Evolutionary conservation across 2,888 invertebrate species (phyloP), one percentile per base, ranked within the genome.

Genomic region (Lithophane socia): DNA sequence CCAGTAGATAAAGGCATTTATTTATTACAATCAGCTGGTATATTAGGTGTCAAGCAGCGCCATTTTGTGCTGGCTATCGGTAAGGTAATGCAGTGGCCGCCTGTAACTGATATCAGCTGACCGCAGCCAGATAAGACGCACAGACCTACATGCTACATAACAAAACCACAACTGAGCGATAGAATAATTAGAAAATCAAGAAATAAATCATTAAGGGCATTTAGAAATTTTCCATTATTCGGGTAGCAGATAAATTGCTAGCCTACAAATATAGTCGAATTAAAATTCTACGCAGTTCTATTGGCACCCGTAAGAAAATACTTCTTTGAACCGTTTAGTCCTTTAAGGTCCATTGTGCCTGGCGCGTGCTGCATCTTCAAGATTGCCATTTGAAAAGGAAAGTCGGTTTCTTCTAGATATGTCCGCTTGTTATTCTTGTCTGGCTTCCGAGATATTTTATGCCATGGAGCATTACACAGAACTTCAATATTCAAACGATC

Each of bases 101-200:
- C 72, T 72, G 91, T 87, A 90, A 90, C 77, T 73, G 86, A 92
- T 92, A 92, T 86, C 86, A 84, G 72, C 76, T 88, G 82, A 91
- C 92, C 92, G 83, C 92, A 91, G 82, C 73, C 18, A 84, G 85
- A 90, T 87, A 88, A 89, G 52, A 69, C 24, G 58, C 61, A n/a
- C n/a, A n/a, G n/a, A n/a, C 56, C 66, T 73, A 79, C 65, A 73
- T 66, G 54, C 66, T 73, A 79, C 65, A 73, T 66, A 60, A 67
- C 44, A 56, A 85, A 76, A 80, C 86, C 80, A 77, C 86, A 86
- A 74, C 61, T 68, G 71, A 70, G 67, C 66, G 71, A 77, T 72
- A 66, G 72, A 72, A 60, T 76, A 66, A 86, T 85, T 72, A 76
- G n/a, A 70, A 78, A 63, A 61, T 29, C 66, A n/a, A 63, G 61